These are phyloP conservation scores for Hybos culiciformis DNA, from an alignment of 2,888 invertebrate species.

Conservation along the genomic window DNA sequence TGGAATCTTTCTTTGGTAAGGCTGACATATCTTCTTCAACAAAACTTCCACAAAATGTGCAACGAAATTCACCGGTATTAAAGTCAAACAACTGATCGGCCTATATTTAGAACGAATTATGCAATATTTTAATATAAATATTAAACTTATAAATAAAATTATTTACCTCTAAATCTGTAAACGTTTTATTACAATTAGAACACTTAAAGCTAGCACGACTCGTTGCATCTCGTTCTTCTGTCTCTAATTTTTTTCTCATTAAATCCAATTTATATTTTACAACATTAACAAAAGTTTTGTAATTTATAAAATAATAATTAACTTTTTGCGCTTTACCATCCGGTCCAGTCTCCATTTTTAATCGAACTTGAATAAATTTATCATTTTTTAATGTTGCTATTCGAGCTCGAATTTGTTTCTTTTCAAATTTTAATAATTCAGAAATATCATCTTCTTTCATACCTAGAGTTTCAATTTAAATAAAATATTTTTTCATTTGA, in stretches of 20 bases:
- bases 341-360: constrained; percentile 86
- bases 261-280: constrained; percentile 94
- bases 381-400: constrained; percentile 79
- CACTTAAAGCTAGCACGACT: constrained; percentile 93
- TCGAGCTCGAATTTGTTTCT: constrained; percentile 80
- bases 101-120: constrained; percentile 28
- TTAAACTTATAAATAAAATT: constrained; percentile 2
- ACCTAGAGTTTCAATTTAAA: constrained; percentile 34
- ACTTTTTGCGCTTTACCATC: constrained; percentile 93
- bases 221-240: constrained; percentile 87
- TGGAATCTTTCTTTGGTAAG: constrained; percentile 82
- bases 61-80: constrained; percentile 70
- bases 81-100: constrained; percentile 82
- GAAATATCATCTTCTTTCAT: constrained; percentile 86
- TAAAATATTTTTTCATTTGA: background rate
- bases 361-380: constrained; percentile 81
- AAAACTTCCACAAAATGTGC: constrained; percentile 76
- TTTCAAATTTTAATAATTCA: constrained; percentile 83
- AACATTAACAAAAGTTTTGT: constrained; percentile 93
- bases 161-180: constrained; percentile 80
- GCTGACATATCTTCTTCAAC: constrained; percentile 93
- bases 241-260: constrained; percentile 90
- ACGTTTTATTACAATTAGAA: constrained; percentile 78
- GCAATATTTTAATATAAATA: background rate
- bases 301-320: constrained; percentile 95